Evolutionary conservation across 2,888 invertebrate genomes (phyloP), one percentile per base, ranked within the genome.

Genomic region (Trilocha varians): DNA sequence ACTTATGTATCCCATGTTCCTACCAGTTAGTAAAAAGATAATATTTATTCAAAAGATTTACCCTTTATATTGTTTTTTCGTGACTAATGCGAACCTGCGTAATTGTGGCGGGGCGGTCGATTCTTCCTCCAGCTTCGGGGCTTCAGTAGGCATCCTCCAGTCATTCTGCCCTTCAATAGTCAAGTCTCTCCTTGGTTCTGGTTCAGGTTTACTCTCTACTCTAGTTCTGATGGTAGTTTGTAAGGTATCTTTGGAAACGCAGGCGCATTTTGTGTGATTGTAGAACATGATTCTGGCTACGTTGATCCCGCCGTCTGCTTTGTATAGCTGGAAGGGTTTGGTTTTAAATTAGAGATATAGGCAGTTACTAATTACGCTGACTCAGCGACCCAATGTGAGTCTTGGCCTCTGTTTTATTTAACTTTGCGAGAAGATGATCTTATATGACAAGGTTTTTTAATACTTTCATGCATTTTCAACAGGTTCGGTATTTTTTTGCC

Each of bases 191-290:
- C 37, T 38, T 3, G 42, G 45, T 44, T 55, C 25, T 2, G 25
- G 5, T 11, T 25, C 25, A 2, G 25, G 49, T 37, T 54, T 53
- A 13, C 53, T 44, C 36, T 61, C 65, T 2, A 53, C 48, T 13
- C 57, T 55, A 1, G 54, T 44, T 3, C 55, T 43, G 15, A 59
- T 49, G 5, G 62, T 64, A 33, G 57, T 67, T 42, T 72, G 70
- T 3, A 76, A 50, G 0, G 72, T 69, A 3, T 67, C 72, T 0
- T 72, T 65, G 1, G 75, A 64, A 5, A 84, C 72, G 57, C 85
- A 85, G 1, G 66, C 76, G 57, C 85, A 85, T 3, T 63, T 52
- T 1, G 85, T 84, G 59, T 85, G 85, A 53, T 84, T 84, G 62
- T 65, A 83, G 59, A 85, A 84, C 44, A 69, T 51, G 66, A 85